These are phyloP conservation scores for Falco novaeseelandiae DNA, from an alignment of 2,797 vertebrate species.

Conservation along the genomic window DNA sequence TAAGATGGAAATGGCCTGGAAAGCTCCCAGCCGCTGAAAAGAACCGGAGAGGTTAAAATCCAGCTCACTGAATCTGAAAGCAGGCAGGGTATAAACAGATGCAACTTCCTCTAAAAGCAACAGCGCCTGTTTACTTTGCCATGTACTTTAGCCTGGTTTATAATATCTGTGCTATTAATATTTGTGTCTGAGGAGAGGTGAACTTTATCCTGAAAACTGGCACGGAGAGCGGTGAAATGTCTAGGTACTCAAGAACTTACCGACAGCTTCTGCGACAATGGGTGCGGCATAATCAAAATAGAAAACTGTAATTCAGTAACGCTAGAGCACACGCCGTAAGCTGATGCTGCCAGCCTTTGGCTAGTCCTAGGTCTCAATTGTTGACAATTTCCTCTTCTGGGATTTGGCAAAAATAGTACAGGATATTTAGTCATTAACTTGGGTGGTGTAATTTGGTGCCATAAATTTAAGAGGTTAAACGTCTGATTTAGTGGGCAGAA, in stretches of 20 bases:
- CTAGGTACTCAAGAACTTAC: neutral
- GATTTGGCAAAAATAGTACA: neutral
- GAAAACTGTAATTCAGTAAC: neutral
- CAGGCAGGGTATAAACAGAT: neutral
- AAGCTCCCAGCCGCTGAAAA: neutral
- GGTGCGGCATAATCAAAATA: neutral
- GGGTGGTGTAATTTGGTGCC: neutral
- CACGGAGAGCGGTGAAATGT: neutral
- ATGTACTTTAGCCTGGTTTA: neutral
- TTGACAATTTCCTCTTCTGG: conserved; percentile 24
- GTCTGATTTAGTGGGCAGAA: neutral
- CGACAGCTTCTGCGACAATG: neutral
- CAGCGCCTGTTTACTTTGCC: neutral
- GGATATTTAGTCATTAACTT: neutral
- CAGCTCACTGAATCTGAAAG: conserved; percentile 11
- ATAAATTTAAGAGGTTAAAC: neutral
- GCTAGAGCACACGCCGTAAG: neutral
- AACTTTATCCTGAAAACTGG: neutral
- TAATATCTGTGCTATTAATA: conserved; percentile 36
- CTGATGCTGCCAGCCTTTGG: neutral
- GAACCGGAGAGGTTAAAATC: neutral
- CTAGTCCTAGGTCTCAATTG: neutral
- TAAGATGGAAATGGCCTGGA: neutral
- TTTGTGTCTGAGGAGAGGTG: neutral
- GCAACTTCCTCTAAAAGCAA: neutral